Base-by-base conservation (phyloP, 2,113 vertebrate genomes). In the Sinocyclocheilus anophthalmus region DNA sequence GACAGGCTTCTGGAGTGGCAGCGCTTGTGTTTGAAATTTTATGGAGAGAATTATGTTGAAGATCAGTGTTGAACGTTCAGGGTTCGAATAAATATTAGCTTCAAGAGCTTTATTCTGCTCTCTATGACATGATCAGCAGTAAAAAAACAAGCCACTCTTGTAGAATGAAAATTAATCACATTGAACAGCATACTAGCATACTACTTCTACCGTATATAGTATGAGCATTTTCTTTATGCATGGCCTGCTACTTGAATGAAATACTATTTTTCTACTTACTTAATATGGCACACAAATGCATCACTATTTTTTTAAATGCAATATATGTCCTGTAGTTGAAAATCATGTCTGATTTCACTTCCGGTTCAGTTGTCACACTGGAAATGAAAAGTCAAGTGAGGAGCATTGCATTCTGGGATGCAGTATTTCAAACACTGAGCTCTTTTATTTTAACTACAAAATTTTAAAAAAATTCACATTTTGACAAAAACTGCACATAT, bases 1-100 rank as follows among this genome's bases (percentile, higher is more conserved):
- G 26, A 30, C 16, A 10, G 37, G 30, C 33, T 77, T 76, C 65
- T 70, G 63, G 26, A 82, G 81, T 22, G 81, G 24, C 65, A 53
- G 67, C 50, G 30, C 69, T 73, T 59, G 24, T 55, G 48, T 39
- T 22, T 83, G 63, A 83, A 73, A 69, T 39, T 72, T 73, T 16
- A 57, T 72, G 26, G 30, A 37, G 69, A 73, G 81, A 73, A 73
- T 73, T 83, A 73, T 39, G 69, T 4, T 39, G 55, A 80, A 61
- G 55, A 80, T 61, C 77, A 80, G 5, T 61, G 30, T 33, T 77
- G 76, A 53, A 30, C 14, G 4, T 33, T 33, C 13, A 67, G 42
- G 14, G 10, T 69, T 69, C n/a, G 2, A 48, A 69, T 81, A 14
- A 30, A 63, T 80, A 63, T 80, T 14, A 5, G 12, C 57, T 42